Evolutionary conservation across 1,140 invertebrate genomes (phyloP).

Genomic region (Propsilocerus akamusi): DNA sequence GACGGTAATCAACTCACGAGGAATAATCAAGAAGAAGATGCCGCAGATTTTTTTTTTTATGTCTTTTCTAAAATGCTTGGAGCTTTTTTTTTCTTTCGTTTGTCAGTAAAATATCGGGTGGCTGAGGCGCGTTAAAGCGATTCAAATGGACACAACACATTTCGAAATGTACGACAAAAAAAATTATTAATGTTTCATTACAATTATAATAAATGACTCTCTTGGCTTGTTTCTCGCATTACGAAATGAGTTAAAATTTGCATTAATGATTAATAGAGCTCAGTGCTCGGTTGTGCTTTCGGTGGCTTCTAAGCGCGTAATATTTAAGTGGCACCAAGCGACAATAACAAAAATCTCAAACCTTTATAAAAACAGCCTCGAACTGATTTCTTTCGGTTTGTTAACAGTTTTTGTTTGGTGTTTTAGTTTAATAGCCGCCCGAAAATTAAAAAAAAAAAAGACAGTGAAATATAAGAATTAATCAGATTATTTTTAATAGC

Average conservation of each 20-base stretch:
- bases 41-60: no score
- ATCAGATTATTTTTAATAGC: slow-evolving; percentile 3
- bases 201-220: slow-evolving; percentile 1
- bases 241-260: background rate
- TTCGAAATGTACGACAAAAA: no score
- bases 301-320: no score
- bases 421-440: background rate
- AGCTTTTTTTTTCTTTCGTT: no score
- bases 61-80: no score
- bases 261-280: slow-evolving; percentile 1
- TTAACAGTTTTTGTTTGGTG: background rate
- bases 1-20: background rate
- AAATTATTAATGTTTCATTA: slow-evolving; percentile 1
- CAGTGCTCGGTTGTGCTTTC: no score
- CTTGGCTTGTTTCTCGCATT: background rate
- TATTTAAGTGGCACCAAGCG: no score
- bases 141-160: no score
- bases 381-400: background rate
- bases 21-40: slow-evolving; percentile 1
- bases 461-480: background rate
- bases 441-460: background rate
- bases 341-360: no score
- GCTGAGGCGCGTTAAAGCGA: background rate
- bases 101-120: no score
- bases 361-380: no score